Evolutionary conservation across 2,113 vertebrate genomes (phyloP), one percentile per base, ranked within the genome.

Genomic region (Regulus satrapa): DNA sequence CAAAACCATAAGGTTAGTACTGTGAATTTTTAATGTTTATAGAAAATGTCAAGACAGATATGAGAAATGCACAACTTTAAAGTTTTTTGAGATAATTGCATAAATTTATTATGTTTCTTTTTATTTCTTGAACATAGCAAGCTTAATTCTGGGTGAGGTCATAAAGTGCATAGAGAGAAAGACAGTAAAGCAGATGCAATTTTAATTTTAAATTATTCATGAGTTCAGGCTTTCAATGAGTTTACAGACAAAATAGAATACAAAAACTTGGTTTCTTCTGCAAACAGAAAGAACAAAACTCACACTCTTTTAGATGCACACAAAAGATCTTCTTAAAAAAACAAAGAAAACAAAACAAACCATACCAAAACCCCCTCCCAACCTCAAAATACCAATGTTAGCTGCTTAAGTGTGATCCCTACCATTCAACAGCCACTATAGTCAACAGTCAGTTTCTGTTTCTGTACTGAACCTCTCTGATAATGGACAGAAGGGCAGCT

Each of bases 1-100:
- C 10, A 95, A 43, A 94, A 17, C 43, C 20, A 32, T 72, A 61
- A 91, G 26, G 5, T 25, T 67, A 77, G 18, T 77, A 28, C 38
- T 93, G 41, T 94, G 67, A 85, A 92, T 93, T 94, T 78, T 82
- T 80, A 89, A 92, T 90, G 25, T 85, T 95, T 88, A 28, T 82
- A 74, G 56, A 89, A 34, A 34, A n/a, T 84, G 14, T 73, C 61
- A 78, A 85, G 64, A 59, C 32, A 83, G 49, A 94, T 87, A 79
- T 64, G 51, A 94, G 25, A 84, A 73, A 95, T 87, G 55, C 85
- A 16, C 71, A 94, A 82, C 32, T 93, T 66, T 32, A 58, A 92
- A 93, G n/a, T 43, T 79, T 59, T 71, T 54, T 85, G 31, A 77
- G 81, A 82, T 48, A 61, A 87, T 58, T 55, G 28, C 32, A n/a